Conservation (phyloP, 2,888 invertebrate genomes). For the Allygus modestus region DNA sequence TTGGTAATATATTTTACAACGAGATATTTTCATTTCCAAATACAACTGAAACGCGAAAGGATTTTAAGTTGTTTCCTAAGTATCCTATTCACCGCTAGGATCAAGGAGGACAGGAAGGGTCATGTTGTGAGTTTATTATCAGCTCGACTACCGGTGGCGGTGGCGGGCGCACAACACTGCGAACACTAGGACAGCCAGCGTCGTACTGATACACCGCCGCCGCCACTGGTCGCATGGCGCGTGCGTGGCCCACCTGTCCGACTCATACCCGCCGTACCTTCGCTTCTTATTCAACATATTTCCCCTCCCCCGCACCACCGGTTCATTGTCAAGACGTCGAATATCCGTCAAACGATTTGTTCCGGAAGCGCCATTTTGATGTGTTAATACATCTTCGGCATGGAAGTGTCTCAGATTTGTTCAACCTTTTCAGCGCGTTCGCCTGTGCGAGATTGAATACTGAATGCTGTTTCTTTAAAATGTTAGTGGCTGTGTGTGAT, state of each 20-base stretch:
- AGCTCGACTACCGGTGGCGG: neutral
- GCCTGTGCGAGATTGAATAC: no score
- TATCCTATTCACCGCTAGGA: neutral
- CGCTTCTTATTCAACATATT: constrained; percentile 25
- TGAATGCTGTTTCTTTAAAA: no score
- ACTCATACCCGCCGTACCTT: neutral
- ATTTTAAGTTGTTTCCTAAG: no score
- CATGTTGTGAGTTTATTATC: constrained; percentile 1
- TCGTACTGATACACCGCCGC: neutral
- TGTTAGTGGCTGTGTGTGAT: no score
- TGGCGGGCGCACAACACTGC: neutral
- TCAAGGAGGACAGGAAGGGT: neutral
- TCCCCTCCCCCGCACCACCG: neutral
- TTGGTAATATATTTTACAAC: no score
- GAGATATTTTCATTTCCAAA: no score
- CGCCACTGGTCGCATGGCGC: neutral
- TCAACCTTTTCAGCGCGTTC: neutral
- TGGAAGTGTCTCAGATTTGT: neutral
- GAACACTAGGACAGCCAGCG: neutral
- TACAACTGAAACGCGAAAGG: neutral
- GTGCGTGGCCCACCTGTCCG: neutral
- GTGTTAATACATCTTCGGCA: constrained; percentile 39
- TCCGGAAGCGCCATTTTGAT: constrained; percentile 48
- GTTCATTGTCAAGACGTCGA: constrained; percentile 49
- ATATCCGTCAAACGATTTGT: constrained; percentile 41